A percentile compares a stretch with the other conserved stretches of the same genome.
Evolutionary conservation across 2,888 invertebrate species (phyloP).

Genomic region (Phorcus lineatus): DNA sequence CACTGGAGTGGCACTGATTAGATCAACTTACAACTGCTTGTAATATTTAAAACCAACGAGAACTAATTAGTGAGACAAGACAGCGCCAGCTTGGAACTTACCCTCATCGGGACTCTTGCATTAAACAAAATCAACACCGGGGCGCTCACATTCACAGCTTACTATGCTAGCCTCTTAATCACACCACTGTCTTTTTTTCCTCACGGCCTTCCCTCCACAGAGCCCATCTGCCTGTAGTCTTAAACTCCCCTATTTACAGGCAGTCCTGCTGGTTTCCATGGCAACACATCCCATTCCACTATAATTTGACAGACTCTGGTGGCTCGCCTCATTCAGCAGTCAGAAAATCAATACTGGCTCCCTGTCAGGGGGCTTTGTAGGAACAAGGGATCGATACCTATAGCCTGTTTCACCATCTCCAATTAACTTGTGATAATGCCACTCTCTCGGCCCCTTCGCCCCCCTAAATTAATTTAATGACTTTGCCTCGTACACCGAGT

Average conservation of each 20-base stretch:
- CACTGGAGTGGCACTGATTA: neutral
- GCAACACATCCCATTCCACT: conserved; percentile 34
- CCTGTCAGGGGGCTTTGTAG: conserved; percentile 13
- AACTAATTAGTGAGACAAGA: conserved; percentile 6
- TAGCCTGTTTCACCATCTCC: conserved; percentile 10
- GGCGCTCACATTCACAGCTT: neutral
- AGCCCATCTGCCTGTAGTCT: conserved; percentile 20
- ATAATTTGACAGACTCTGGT: conserved; percentile 38
- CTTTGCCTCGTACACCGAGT: too few species aligned
- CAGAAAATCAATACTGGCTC: conserved; percentile 36
- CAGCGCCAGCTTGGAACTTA: conserved; percentile 14
- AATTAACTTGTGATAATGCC: neutral
- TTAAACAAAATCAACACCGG: conserved; percentile 24
- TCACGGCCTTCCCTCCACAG: neutral
- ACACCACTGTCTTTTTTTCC: conserved; percentile 16
- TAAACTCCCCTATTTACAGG: conserved; percentile 36
- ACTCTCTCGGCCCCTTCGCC: neutral
- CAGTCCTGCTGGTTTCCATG: conserved; percentile 38
- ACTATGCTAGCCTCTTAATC: conserved; percentile 12
- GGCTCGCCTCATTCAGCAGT: conserved; percentile 36
- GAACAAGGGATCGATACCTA: conserved; percentile 3
- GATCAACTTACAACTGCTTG: conserved; percentile 22
- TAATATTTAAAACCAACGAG: conserved; percentile 23
- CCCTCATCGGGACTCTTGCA: conserved; percentile 16
- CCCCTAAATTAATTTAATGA: too few species aligned